Percentiles rank a stretch among this genome's conserved stretches.
phyloP scores from a whole-genome alignment of 1,140 invertebrate genomes.

The Hylaeus volcanicus region DNA sequence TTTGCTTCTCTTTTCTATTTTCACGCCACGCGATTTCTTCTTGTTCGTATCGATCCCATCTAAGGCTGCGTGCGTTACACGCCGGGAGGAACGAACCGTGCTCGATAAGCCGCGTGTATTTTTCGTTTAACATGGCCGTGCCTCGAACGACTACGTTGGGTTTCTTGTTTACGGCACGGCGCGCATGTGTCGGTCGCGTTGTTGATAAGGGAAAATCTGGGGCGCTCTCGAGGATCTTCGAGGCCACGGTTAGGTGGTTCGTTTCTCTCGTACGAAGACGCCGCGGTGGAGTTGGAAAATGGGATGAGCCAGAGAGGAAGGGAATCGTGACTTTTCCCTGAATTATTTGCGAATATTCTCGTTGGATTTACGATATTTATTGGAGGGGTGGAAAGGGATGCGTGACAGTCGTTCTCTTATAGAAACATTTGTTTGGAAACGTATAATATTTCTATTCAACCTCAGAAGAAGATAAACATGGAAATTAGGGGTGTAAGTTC shows the following conservation, averaged over 20 bases:
- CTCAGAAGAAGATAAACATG: neutral
- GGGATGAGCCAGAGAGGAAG: neutral
- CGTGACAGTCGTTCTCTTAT: too few species aligned
- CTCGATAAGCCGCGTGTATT: neutral
- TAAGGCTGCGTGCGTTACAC: too few species aligned
- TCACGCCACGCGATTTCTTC: neutral
- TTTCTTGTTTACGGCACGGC: conserved; percentile 11
- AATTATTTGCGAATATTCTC: neutral
- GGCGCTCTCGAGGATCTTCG: conserved; percentile 6
- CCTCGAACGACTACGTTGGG: conserved; percentile 5
- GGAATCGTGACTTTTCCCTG: neutral
- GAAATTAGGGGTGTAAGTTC: too few species aligned
- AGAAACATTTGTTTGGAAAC: too few species aligned
- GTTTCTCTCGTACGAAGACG: neutral
- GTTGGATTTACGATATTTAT: too few species aligned
- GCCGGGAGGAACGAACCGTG: neutral
- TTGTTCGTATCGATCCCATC: neutral
- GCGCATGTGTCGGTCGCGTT: neutral
- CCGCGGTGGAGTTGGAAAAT: neutral
- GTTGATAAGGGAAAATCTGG: conserved; percentile 21
- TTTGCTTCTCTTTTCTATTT: too few species aligned
- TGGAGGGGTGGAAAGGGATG: too few species aligned
- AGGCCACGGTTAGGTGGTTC: neutral
- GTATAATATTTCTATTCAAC: neutral
- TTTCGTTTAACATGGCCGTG: neutral